Conservation (phyloP, 2,113 vertebrate genomes). For the Cinclus mexicanus region DNA sequence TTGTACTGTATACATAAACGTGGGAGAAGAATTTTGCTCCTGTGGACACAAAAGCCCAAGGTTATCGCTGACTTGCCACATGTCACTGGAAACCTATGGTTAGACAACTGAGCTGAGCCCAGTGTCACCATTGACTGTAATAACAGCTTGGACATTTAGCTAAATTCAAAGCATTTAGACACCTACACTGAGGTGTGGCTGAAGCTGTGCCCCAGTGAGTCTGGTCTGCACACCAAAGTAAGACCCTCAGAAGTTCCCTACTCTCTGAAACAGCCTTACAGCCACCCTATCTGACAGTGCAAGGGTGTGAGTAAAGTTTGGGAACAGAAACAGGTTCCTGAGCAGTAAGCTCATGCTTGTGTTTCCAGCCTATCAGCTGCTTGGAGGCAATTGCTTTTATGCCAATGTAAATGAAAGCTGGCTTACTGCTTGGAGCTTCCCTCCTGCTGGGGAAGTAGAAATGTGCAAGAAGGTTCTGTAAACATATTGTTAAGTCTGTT, state of each 20-base stretch:
- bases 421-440: not conserved
- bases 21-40: not conserved
- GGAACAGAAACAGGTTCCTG: not conserved
- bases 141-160: not conserved
- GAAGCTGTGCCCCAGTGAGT: not conserved
- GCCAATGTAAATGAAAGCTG: not conserved
- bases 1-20: not conserved
- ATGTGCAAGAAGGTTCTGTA: not conserved
- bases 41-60: not conserved
- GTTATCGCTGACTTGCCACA: not conserved
- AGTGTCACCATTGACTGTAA: not conserved
- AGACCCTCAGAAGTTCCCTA: not conserved
- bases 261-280: not conserved
- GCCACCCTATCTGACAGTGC: not conserved
- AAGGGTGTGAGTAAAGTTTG: not conserved
- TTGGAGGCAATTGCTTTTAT: not conserved
- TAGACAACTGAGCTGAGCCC: not conserved
- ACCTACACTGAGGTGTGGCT: not conserved
- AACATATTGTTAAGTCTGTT: rapidly evolving
- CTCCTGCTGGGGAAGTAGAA: not conserved
- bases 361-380: not conserved
- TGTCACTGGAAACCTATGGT: not conserved
- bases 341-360: not conserved
- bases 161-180: not conserved
- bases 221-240: not conserved